Percentiles rank a stretch among this genome's conserved stretches.
phyloP scores from a whole-genome alignment of 2,113 vertebrate species.

The Phainopepla nitens region DNA sequence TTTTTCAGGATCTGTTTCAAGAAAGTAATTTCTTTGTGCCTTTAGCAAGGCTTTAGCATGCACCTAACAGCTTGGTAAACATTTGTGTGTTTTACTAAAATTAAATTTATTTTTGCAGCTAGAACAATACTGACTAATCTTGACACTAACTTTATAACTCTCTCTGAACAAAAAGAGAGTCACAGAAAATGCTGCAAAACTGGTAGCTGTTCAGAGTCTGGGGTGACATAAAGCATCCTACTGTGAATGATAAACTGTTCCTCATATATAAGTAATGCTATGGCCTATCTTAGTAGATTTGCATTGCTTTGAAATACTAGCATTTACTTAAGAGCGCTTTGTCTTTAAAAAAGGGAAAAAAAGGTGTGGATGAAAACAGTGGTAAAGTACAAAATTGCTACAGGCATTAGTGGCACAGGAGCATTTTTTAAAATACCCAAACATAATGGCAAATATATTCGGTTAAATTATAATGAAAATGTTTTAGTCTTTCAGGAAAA shows the following conservation, averaged over 20 bases:
- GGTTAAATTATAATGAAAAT: not conserved
- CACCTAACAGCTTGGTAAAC: not conserved
- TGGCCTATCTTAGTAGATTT: not conserved
- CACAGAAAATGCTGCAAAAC: not conserved
- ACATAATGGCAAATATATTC: not conserved
- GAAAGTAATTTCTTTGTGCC: not conserved
- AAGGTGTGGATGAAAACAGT: not conserved
- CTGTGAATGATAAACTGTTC: not conserved
- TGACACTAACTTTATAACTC: not conserved
- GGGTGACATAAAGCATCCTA: not conserved
- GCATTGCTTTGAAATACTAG: not conserved
- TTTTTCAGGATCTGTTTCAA: not conserved
- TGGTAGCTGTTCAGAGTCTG: not conserved
- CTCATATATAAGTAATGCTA: not conserved
- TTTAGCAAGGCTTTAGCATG: not conserved
- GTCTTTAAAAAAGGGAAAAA: not conserved
- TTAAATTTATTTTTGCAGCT: not conserved
- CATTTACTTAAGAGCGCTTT: not conserved
- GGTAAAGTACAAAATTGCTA: not conserved
- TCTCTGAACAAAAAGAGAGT: not conserved
- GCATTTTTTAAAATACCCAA: not conserved
- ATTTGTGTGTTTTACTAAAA: not conserved
- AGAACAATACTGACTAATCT: not conserved
- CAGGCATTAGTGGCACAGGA: not conserved
- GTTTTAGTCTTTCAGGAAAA: not conserved